Evolutionary conservation across 92 coral and sea anemone species (phyloP).

Genomic region (Zoanthus sansibaricus): DNA sequence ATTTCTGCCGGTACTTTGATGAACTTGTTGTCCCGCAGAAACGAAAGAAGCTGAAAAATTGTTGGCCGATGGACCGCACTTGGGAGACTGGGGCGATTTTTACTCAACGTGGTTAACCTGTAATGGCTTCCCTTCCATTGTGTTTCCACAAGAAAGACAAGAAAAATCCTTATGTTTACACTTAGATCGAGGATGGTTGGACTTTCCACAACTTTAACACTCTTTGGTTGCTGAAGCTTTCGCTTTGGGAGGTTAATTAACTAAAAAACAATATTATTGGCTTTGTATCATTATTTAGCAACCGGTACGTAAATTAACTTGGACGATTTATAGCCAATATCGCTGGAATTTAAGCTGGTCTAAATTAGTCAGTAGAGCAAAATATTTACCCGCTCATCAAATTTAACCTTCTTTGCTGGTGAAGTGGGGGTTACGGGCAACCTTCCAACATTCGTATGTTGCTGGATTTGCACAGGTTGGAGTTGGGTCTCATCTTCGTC

Average conservation of each 20-base stretch:
- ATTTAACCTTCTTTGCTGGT: slow-evolving; percentile 35
- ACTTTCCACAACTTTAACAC: too few relatives aligned
- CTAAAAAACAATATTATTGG: too few relatives aligned
- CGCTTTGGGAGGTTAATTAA: too few relatives aligned
- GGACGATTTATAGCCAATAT: too few relatives aligned
- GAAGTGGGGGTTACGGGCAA: not conserved
- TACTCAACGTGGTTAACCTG: not conserved
- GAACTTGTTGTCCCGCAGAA: slow-evolving; percentile 27
- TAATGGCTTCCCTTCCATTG: slow-evolving; percentile 20
- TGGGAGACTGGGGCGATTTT: slow-evolving; percentile 31
- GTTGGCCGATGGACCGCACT: slow-evolving; percentile 10
- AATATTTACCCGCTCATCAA: slow-evolving; percentile 35
- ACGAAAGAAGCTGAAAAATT: slow-evolving; percentile 7
- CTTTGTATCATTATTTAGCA: too few relatives aligned
- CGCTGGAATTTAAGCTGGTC: too few relatives aligned
- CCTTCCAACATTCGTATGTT: not conserved
- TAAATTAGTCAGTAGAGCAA: too few relatives aligned
- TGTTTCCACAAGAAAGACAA: not conserved
- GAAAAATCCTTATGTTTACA: slow-evolving; percentile 28
- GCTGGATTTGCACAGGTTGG: not conserved
- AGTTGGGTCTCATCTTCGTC: slow-evolving; percentile 60
- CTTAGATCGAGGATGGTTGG: not conserved
- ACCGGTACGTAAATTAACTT: too few relatives aligned
- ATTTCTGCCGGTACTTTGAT: slow-evolving; percentile 44
- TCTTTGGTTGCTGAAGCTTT: too few relatives aligned